Conservation (phyloP, 2,888 invertebrate genomes). For the Acleris cristana region DNA sequence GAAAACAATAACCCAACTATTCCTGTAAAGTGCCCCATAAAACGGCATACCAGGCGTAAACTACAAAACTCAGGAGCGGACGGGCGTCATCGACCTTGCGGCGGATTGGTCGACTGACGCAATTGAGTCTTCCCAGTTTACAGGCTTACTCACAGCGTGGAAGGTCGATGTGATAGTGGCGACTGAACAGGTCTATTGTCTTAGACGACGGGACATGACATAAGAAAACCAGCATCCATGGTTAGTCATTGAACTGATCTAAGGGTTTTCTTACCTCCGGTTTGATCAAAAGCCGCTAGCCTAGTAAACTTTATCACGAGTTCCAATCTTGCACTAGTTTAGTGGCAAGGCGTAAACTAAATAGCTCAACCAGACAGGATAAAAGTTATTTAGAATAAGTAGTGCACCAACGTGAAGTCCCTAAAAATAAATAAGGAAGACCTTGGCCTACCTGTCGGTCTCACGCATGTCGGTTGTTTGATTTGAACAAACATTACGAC, state of each 20-base stretch:
- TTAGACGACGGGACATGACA: neutral
- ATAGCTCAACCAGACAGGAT: too few species aligned
- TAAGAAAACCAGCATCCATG: neutral
- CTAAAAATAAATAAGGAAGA: constrained; percentile 21
- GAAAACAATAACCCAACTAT: constrained; percentile 23
- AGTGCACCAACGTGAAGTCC: constrained; percentile 1
- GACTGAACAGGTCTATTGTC: constrained; percentile 11
- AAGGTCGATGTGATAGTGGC: constrained; percentile 11
- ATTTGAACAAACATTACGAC: constrained; percentile 5
- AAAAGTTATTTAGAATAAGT: too few species aligned
- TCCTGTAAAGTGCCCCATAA: constrained; percentile 42
- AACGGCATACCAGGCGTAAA: constrained; percentile 32
- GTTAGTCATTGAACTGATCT: too few species aligned
- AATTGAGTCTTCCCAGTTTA: constrained; percentile 55
- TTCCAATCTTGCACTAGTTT: too few species aligned
- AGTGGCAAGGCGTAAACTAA: too few species aligned
- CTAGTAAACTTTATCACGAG: too few species aligned
- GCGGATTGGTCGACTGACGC: constrained; percentile 53
- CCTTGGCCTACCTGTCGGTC: constrained; percentile 30
- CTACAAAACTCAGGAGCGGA: constrained; percentile 26
- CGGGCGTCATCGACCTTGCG: constrained; percentile 55
- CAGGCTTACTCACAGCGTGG: constrained; percentile 6
- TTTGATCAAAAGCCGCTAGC: too few species aligned
- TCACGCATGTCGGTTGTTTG: constrained; percentile 1
- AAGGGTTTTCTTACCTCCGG: too few species aligned